phyloP scores from a whole-genome alignment of 2,888 invertebrate species.

The Ophonus ardosiacus region DNA sequence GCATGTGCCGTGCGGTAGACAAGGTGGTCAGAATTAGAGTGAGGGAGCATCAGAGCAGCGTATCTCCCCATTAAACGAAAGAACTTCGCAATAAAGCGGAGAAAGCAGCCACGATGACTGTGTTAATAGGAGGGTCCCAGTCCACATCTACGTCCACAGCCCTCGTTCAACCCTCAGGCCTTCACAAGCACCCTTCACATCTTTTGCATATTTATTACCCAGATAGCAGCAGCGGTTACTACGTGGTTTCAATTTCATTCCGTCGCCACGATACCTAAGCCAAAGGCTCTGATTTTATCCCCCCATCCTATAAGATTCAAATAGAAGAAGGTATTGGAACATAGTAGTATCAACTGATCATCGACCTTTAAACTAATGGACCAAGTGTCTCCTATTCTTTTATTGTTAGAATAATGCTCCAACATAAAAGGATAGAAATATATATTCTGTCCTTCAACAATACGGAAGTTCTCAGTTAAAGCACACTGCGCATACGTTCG shows the following conservation, averaged over 20 bases:
- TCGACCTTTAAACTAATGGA: no score
- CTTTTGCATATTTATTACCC: conserved; percentile 63
- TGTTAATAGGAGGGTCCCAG: conserved; percentile 58
- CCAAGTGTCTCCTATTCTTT: no score
- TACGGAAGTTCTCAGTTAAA: no score
- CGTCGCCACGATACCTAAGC: background rate
- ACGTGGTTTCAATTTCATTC: conserved; percentile 60
- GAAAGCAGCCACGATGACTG: conserved; percentile 62
- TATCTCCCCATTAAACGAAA: conserved; percentile 63
- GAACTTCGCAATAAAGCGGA: conserved; percentile 63
- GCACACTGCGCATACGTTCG: no score
- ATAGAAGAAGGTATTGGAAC: no score
- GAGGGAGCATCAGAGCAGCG: conserved; percentile 33
- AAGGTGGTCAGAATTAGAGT: conserved; percentile 18
- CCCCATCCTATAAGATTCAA: background rate
- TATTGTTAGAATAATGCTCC: no score
- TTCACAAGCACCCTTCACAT: conserved; percentile 62
- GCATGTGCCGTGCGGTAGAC: conserved; percentile 28
- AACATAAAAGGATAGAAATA: no score
- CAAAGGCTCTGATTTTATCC: conserved; percentile 28
- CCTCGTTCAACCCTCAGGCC: conserved; percentile 19
- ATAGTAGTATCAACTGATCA: no score
- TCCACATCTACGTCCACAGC: background rate
- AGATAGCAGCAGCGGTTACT: conserved; percentile 56
- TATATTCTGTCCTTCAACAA: no score